phyloP scores from a whole-genome alignment of 2,113 vertebrate species.

The Procavia capensis region DNA sequence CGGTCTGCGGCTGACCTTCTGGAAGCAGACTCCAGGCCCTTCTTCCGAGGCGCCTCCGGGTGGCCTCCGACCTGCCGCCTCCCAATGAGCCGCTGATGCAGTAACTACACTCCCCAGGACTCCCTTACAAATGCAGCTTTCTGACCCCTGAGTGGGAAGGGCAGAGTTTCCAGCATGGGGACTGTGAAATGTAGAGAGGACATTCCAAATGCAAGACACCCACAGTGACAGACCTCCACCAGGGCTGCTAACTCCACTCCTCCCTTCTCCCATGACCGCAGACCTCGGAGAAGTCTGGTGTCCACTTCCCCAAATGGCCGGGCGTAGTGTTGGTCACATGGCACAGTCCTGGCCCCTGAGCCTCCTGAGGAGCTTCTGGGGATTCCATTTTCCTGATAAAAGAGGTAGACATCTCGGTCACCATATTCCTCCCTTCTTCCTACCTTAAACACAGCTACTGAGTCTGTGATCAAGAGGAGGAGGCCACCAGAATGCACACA shows the following conservation, averaged over 20 bases:
- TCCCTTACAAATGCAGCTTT: background rate
- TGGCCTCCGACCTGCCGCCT: too few species aligned
- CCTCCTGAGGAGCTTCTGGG: background rate
- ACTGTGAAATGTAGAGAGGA: background rate
- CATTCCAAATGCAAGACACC: accelerated
- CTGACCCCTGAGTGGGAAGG: background rate
- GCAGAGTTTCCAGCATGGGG: background rate
- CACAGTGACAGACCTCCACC: accelerated
- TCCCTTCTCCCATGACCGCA: accelerated
- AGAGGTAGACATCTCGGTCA: background rate
- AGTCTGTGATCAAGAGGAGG: background rate
- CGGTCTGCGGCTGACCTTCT: too few species aligned
- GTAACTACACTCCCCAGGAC: background rate
- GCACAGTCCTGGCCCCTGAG: background rate
- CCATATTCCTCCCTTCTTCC: background rate
- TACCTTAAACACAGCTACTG: too few species aligned
- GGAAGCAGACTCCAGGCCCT: too few species aligned
- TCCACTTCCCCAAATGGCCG: background rate
- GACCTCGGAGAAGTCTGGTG: accelerated
- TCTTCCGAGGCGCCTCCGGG: too few species aligned
- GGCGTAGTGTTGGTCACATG: accelerated
- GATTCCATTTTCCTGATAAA: background rate
- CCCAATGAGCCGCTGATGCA: too few species aligned
- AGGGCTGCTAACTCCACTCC: accelerated
- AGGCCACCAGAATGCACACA: background rate